A percentile compares a stretch with the other conserved stretches of the same genome.
These are phyloP conservation scores for Andricus grossulariae DNA, from an alignment of 1,140 invertebrate genomes.

Conservation along the genomic window DNA sequence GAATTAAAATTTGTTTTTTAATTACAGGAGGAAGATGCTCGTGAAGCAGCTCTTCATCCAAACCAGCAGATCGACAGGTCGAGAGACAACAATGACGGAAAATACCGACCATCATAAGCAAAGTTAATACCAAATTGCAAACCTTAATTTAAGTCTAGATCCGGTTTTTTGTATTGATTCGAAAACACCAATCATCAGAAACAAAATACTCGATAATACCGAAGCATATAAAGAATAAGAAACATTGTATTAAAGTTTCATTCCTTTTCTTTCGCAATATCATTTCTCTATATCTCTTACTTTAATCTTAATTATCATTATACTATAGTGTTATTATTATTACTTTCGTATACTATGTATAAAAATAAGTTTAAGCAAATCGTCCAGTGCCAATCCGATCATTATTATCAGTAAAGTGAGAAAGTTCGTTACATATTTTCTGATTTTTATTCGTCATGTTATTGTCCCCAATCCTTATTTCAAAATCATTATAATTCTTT, in stretches of 20 bases:
- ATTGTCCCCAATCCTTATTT: background rate
- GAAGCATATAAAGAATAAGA: background rate
- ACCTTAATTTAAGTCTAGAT: conserved; percentile 11
- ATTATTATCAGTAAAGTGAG: conserved; percentile 25
- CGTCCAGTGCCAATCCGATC: conserved; percentile 10
- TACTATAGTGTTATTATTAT: conserved; percentile 5
- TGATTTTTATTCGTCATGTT: background rate
- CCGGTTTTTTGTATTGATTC: background rate
- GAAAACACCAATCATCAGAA: conserved; percentile 1
- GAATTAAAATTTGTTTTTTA: conserved; percentile 17
- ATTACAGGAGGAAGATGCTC: conserved; percentile 67
- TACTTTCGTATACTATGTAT: background rate
- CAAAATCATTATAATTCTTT: no score
- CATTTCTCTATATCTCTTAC: conserved; percentile 16
- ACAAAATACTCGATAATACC: conserved; percentile 1
- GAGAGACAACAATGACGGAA: conserved; percentile 65
- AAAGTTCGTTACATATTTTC: conserved; percentile 1
- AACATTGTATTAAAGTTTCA: conserved; percentile 21
- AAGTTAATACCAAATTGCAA: conserved; percentile 23
- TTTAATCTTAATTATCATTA: conserved; percentile 16
- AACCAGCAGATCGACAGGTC: conserved; percentile 67
- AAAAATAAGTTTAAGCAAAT: background rate
- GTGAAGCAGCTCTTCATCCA: conserved; percentile 65
- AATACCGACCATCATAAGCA: conserved; percentile 56
- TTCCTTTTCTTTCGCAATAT: conserved; percentile 4